These are phyloP conservation scores for Hoplodrina ambigua DNA, from an alignment of 2,888 invertebrate genomes.

Conservation along the genomic window DNA sequence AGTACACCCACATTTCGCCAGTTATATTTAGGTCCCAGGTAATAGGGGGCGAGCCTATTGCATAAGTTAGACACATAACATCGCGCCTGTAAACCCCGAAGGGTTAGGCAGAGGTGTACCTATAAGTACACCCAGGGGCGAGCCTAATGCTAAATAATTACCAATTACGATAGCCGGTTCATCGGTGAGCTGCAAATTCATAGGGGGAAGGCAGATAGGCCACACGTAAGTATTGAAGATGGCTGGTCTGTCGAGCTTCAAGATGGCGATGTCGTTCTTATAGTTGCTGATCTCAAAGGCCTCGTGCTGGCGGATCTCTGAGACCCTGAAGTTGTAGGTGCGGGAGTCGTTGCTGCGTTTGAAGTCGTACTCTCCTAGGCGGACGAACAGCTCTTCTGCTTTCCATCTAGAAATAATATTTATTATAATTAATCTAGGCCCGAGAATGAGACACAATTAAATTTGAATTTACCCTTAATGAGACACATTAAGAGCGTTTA, in stretches of 20 bases:
- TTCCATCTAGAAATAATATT: constrained; percentile 83
- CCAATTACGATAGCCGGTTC: constrained; percentile 92
- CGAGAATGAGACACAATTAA: too few relatives aligned
- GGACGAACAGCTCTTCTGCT: constrained; percentile 91
- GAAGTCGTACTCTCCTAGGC: constrained; percentile 96
- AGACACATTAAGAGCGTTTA: too few relatives aligned
- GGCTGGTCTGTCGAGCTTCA: constrained; percentile 92
- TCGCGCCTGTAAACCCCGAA: too few relatives aligned
- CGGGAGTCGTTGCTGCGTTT: constrained; percentile 92
- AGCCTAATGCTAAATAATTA: constrained; percentile 62
- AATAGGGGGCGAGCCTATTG: too few relatives aligned
- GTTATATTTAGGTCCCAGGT: too few relatives aligned
- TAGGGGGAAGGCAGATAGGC: constrained; percentile 95
- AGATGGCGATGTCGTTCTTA: constrained; percentile 94
- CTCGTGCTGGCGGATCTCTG: constrained; percentile 92
- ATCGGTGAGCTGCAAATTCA: constrained; percentile 90
- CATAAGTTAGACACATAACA: too few relatives aligned
- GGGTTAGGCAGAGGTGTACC: too few relatives aligned
- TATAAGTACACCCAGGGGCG: too few relatives aligned
- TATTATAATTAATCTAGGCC: too few relatives aligned
- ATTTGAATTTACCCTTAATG: too few relatives aligned
- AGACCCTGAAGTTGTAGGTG: constrained; percentile 92
- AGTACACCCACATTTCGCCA: too few relatives aligned
- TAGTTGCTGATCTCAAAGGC: constrained; percentile 92
- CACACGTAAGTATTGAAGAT: constrained; percentile 95